Conservation (phyloP, 1,140 invertebrate species). For the Cotesia typhae region DNA sequence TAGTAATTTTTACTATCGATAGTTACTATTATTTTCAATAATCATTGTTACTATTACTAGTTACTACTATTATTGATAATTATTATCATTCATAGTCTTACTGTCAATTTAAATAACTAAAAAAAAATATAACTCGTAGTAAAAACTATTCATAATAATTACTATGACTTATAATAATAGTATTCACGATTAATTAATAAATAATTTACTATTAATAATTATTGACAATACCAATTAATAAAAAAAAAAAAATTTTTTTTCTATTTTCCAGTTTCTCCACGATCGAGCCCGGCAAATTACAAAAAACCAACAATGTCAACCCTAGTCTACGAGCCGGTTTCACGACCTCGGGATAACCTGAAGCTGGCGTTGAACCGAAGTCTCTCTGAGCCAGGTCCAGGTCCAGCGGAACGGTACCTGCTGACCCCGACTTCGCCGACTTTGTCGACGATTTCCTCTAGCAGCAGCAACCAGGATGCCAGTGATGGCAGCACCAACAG, state of each 20-base stretch:
- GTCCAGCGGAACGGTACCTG: conserved; percentile 44
- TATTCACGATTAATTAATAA: no score
- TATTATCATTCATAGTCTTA: no score
- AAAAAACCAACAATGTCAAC: conserved; percentile 58
- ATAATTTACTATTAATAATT: no score
- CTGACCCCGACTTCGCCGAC: conserved; percentile 44
- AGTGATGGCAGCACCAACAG: conserved; percentile 38
- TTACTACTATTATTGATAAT: no score
- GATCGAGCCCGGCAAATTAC: conserved; percentile 36
- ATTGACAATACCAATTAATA: no score
- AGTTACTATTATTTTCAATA: no score
- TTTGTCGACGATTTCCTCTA: conserved; percentile 41
- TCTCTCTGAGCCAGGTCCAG: conserved; percentile 70
- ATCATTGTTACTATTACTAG: no score
- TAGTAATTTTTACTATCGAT: no score
- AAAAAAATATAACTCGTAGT: no score
- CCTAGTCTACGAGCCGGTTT: conserved; percentile 64
- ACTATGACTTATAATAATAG: no score
- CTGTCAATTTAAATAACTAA: no score
- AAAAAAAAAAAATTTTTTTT: not conserved
- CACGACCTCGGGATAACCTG: conserved; percentile 67
- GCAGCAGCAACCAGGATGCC: conserved; percentile 21
- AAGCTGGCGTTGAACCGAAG: conserved; percentile 70
- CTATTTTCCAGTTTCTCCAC: conserved; percentile 28
- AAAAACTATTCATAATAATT: no score